These are phyloP conservation scores for Capromys pilorides DNA, from an alignment of 2,797 vertebrate genomes.

Conservation along the genomic window DNA sequence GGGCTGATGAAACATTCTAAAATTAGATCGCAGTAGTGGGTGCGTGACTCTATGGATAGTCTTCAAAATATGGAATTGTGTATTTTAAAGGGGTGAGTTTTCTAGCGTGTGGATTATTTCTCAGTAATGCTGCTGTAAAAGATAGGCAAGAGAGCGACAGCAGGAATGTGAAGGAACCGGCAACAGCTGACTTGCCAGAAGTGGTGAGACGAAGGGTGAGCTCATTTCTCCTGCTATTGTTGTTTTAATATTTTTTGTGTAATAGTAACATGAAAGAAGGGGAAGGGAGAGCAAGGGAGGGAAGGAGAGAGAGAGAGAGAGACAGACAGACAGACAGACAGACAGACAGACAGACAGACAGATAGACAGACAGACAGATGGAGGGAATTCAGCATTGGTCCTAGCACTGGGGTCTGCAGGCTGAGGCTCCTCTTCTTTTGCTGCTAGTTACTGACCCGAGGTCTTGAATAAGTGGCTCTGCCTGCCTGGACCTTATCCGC, in stretches of 20 bases:
- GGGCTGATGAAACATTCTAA: constrained; percentile 57
- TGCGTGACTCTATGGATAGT: constrained; percentile 1
- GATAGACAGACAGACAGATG: too few species aligned
- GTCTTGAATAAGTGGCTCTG: neutral
- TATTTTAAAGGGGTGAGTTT: constrained; percentile 57
- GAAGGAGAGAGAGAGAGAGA: neutral
- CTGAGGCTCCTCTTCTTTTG: neutral
- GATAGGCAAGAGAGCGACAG: constrained; percentile 55
- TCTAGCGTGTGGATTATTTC: constrained; percentile 58
- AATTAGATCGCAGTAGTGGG: constrained; percentile 47
- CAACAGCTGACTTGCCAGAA: constrained; percentile 68
- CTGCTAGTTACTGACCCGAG: neutral
- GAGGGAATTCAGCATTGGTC: neutral
- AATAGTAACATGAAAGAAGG: neutral
- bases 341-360: too few species aligned
- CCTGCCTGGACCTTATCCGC: neutral
- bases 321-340: too few species aligned
- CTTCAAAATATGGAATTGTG: constrained; percentile 30
- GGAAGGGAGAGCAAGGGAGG: neutral
- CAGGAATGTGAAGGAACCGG: constrained; percentile 52
- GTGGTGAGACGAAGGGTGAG: neutral
- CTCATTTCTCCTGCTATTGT: constrained; percentile 32
- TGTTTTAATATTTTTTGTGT: constrained; percentile 3
- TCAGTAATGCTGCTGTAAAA: constrained; percentile 63
- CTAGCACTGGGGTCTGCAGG: neutral